Evolutionary conservation across 2,888 invertebrate genomes (phyloP), one percentile per base, ranked within the genome.

Genomic region (Cheilosia urbana): DNA sequence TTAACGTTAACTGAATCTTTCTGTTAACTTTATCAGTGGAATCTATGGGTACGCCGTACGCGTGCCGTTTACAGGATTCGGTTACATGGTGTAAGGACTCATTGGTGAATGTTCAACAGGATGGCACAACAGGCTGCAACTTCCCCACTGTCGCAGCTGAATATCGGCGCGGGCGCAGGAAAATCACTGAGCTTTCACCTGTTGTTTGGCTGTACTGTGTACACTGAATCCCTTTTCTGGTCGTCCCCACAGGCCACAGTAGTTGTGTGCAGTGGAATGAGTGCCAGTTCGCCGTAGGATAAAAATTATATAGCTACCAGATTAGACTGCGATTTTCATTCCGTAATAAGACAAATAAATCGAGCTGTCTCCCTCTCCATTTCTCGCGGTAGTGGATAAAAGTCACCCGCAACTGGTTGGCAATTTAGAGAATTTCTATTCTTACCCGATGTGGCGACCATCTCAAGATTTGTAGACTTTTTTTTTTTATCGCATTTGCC

Each of bases 1-100:
- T 92, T 90, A 90, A 90, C 90, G 90, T 90, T 89, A 90, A 91
- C 92, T 91, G 90, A 90, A 72, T 45, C 71, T 77, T 79, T 82
- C 77, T 83, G 72, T 87, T 84, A 87, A 84, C 81, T 87, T 87
- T 71, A 76, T 76, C 77, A 73, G 17, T 34, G 57, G 58, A 60
- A 55, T 60, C 47, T 37, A 42, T 19, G 27, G 34, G 21, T 5
- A 19, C 21, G 27, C n/a, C 24, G 21, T 5, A 19, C 21, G 27
- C n/a, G 42, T 40, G 51, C 42, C 63, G 63, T 82, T 73, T 66
- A 87, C 82, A 81, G 78, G 65, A 77, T 40, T 76, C 17, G 2
- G 27, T 82, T 76, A 76, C 71, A 77, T 76, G 51, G 79, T 69
- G 75, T 76, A 66, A 72, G 62, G 49, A 62, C 60, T 49, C 71